Evolutionary conservation across 2,113 vertebrate species (phyloP).

Genomic region (Sphyrna mokarran): DNA sequence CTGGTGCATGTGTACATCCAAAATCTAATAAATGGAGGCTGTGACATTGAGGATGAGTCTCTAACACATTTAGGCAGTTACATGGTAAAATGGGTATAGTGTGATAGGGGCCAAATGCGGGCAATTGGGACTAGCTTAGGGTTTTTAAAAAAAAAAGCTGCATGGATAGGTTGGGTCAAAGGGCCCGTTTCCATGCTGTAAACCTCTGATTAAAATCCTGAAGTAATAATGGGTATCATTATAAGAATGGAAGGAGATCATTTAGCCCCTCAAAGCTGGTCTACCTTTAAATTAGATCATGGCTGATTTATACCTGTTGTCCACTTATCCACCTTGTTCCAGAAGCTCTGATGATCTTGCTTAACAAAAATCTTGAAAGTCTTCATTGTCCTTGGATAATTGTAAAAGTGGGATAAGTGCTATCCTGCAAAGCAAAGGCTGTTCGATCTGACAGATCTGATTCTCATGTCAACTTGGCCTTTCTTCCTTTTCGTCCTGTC

Average conservation of each 20-base stretch:
- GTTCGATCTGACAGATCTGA: background rate
- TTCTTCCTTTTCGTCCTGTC: background rate
- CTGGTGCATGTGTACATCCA: background rate
- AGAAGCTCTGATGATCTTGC: background rate
- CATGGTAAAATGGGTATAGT: too few relatives aligned
- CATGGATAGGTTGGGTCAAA: too few relatives aligned
- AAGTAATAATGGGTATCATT: background rate
- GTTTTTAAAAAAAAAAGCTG: too few relatives aligned
- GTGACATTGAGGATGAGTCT: background rate
- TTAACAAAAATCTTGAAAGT: background rate
- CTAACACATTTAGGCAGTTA: too few relatives aligned
- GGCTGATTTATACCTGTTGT: background rate
- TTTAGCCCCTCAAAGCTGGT: background rate
- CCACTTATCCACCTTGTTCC: background rate
- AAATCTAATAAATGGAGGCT: background rate
- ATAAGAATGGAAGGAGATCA: background rate
- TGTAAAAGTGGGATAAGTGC: background rate
- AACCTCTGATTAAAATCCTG: background rate
- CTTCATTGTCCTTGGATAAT: too few relatives aligned
- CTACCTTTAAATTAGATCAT: background rate
- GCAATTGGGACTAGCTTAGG: too few relatives aligned
- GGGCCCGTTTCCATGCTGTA: too few relatives aligned
- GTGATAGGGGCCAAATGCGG: too few relatives aligned
- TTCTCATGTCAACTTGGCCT: background rate
- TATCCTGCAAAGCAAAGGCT: background rate